These are phyloP conservation scores for Smutsia gigantea DNA, from an alignment of 2,797 vertebrate species.

Conservation along the genomic window DNA sequence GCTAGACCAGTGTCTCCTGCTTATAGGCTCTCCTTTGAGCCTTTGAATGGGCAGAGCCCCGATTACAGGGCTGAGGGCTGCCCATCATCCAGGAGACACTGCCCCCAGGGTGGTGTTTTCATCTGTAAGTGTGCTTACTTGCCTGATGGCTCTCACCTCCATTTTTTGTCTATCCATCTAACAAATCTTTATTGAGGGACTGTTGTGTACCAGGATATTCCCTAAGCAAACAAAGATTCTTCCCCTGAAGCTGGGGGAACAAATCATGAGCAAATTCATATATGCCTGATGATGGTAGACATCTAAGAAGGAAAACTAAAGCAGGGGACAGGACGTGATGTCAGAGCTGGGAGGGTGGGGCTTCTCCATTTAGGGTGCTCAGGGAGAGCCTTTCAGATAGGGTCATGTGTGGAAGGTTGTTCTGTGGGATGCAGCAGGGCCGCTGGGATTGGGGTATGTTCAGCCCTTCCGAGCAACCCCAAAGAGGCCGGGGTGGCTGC, in stretches of 20 bases:
- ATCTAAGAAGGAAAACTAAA: background rate
- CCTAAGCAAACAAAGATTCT: background rate
- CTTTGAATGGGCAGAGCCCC: background rate
- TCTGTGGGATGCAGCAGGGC: fast-evolving
- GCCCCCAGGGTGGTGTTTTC: background rate
- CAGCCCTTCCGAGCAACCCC: background rate
- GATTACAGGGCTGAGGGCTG: no score
- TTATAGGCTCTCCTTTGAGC: background rate
- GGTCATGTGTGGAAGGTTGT: background rate
- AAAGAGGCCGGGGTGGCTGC: no score
- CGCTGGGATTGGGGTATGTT: background rate
- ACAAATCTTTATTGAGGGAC: background rate
- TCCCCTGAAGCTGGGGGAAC: background rate
- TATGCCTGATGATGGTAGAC: background rate
- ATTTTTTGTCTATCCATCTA: background rate
- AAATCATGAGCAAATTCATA: background rate
- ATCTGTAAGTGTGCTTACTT: background rate
- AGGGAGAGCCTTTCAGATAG: background rate
- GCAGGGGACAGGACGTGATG: background rate
- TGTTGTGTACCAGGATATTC: background rate
- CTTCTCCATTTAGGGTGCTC: background rate
- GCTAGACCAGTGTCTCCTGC: background rate
- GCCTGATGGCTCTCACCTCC: background rate
- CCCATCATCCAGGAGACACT: background rate
- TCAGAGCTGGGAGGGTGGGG: background rate